A percentile compares a stretch with the other conserved stretches of the same genome.
These are phyloP conservation scores for Orbicella faveolata DNA, from an alignment of 64 coral and sea anemone genomes.

Conservation along the genomic window DNA sequence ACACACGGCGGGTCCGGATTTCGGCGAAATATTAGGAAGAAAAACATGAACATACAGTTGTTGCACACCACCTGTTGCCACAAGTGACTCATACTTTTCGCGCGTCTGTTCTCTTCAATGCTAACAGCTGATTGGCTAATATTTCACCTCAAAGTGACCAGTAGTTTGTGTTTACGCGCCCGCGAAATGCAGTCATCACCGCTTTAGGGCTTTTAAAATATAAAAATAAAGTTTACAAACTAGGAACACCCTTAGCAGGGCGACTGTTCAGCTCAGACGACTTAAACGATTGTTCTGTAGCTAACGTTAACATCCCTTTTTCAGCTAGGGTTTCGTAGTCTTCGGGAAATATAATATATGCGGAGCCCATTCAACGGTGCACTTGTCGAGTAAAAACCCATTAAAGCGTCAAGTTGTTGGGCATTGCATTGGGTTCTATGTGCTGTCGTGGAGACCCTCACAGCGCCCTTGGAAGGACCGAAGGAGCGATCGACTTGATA, in stretches of 20 bases:
- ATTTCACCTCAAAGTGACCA: neutral
- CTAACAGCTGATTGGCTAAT: slow-evolving; percentile 13
- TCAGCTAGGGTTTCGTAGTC: neutral
- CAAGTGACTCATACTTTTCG: slow-evolving; percentile 11
- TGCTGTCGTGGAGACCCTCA: neutral
- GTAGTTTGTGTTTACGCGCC: slow-evolving; percentile 26
- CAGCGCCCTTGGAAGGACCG: neutral
- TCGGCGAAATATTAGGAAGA: neutral
- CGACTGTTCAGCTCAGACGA: neutral
- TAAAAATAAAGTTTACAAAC: slow-evolving; percentile 21
- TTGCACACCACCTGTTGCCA: slow-evolving; percentile 12
- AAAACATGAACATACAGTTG: neutral
- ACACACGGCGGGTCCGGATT: neutral
- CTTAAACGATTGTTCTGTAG: too few species aligned
- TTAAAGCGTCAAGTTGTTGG: neutral
- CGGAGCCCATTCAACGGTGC: too few species aligned
- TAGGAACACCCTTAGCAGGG: slow-evolving; percentile 3
- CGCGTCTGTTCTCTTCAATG: neutral
- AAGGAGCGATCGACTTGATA: neutral
- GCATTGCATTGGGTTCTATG: neutral
- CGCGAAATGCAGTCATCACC: slow-evolving; percentile 34
- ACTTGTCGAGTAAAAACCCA: neutral
- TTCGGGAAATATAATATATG: too few species aligned
- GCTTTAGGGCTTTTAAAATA: neutral
- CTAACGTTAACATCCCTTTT: neutral